These are phyloP conservation scores for Glaucomys volans DNA, from an alignment of 2,113 vertebrate species.

Conservation along the genomic window DNA sequence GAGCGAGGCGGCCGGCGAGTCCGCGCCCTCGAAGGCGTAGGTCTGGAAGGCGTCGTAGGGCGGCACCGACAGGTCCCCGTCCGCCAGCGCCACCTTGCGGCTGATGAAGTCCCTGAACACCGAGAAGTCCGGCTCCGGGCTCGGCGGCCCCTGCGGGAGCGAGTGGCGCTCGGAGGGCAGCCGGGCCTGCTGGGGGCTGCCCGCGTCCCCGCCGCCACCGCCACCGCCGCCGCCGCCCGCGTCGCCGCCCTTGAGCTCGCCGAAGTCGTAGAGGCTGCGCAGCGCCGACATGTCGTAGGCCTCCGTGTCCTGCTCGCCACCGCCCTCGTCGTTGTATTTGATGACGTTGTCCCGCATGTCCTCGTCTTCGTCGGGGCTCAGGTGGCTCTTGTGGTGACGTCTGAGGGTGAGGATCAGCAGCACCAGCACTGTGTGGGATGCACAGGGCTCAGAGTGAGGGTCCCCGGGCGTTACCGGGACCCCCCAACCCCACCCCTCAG, in stretches of 20 bases:
- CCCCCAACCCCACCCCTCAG: not conserved
- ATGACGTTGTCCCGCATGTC: conserved; percentile 99
- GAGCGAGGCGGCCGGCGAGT: conserved; percentile 94
- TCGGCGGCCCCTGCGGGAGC: conserved; percentile 93
- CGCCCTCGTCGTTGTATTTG: conserved; percentile 99
- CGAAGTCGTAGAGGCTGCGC: conserved; percentile 97
- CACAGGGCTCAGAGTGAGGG: not conserved
- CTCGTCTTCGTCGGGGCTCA: conserved; percentile 96
- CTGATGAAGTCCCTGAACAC: conserved; percentile 97
- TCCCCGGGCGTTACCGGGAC: fast-evolving
- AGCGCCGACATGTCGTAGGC: conserved; percentile 99
- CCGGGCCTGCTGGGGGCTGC: conserved; percentile 54
- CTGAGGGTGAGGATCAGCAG: conserved; percentile 97
- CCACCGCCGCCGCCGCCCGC: conserved; percentile 84
- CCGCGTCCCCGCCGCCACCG: conserved; percentile 82
- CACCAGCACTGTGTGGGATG: conserved; percentile 91
- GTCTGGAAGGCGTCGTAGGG: conserved; percentile 99
- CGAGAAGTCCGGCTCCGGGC: conserved; percentile 93
- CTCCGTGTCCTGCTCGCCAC: conserved; percentile 98
- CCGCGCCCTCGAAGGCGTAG: conserved; percentile 96
- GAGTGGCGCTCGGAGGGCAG: conserved; percentile 89
- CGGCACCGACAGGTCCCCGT: conserved; percentile 95
- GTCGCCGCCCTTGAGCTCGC: conserved; percentile 92
- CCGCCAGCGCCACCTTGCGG: conserved; percentile 97
- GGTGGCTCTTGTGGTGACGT: conserved; percentile 96